Conservation (phyloP, 1,140 invertebrate genomes). For the Drosophila lowei region DNA sequence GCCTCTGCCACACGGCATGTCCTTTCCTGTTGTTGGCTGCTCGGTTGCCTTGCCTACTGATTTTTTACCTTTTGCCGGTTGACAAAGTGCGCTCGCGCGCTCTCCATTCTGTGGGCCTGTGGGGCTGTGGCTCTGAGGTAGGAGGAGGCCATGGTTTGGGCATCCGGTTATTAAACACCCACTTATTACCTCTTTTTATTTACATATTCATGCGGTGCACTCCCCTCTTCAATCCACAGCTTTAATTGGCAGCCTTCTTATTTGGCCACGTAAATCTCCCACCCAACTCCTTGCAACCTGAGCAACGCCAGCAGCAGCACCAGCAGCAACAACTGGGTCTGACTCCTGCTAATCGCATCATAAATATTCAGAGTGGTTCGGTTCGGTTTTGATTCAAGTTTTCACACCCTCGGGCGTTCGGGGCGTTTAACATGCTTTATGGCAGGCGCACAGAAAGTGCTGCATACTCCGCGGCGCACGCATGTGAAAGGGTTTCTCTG, state of each 20-base stretch:
- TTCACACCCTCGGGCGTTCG: conserved; percentile 70
- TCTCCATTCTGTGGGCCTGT: conserved; percentile 23
- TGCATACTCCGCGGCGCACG: conserved; percentile 68
- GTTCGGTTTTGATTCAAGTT: conserved; percentile 70
- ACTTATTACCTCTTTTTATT: conserved; percentile 82
- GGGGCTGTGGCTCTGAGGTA: not conserved
- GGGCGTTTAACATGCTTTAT: conserved; percentile 80
- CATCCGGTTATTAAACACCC: conserved; percentile 82
- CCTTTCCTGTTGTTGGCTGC: conserved; percentile 39
- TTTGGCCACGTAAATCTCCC: conserved; percentile 64
- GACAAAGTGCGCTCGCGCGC: conserved; percentile 60
- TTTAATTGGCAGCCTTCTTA: conserved; percentile 76
- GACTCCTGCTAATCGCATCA: conserved; percentile 75
- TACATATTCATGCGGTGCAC: conserved; percentile 80
- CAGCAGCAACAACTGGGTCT: conserved; percentile 20
- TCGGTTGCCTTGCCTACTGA: conserved; percentile 61
- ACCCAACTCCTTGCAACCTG: conserved; percentile 69
- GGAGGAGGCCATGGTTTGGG: not conserved
- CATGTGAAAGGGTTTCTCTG: conserved; percentile 46
- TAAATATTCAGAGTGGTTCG: conserved; percentile 77
- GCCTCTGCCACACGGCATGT: conserved; percentile 10
- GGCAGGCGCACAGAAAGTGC: conserved; percentile 61
- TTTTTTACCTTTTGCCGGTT: conserved; percentile 73
- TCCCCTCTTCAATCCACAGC: conserved; percentile 24
- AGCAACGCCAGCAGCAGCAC: conserved; percentile 21